A percentile compares a stretch with the other conserved stretches of the same genome.
These are phyloP conservation scores for Peromyscus leucopus DNA, from an alignment of 2,113 vertebrate genomes.

Conservation along the genomic window DNA sequence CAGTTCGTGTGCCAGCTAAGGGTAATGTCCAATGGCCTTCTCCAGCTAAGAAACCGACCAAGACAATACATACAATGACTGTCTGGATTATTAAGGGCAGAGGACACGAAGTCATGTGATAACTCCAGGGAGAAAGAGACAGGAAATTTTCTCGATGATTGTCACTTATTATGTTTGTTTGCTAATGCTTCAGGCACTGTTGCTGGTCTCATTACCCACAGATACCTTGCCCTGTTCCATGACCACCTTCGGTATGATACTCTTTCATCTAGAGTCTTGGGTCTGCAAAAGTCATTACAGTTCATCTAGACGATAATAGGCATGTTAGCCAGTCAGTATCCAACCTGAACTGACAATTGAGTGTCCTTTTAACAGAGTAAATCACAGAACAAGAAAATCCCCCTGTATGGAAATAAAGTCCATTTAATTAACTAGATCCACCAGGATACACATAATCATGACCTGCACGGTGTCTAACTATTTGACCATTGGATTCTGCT, in stretches of 20 bases:
- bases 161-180: neutral
- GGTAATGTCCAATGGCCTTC: slow-evolving; percentile 29
- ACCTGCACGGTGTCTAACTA: neutral
- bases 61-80: no score
- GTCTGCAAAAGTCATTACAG: neutral
- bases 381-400: slow-evolving; percentile 2
- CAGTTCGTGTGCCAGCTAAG: neutral
- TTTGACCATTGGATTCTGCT: neutral
- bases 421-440: neutral
- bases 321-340: neutral
- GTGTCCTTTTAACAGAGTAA: neutral
- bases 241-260: fast-evolving
- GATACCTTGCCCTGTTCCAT: neutral
- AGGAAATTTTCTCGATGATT: neutral
- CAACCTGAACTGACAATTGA: neutral
- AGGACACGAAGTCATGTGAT: neutral
- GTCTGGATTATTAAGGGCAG: slow-evolving; percentile 51
- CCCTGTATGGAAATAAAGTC: neutral
- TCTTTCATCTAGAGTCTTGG: neutral
- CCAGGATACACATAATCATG: neutral
- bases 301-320: neutral
- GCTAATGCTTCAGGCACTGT: neutral
- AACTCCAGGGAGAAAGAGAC: neutral
- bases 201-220: neutral
- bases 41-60: slow-evolving; percentile 7